Conservation (phyloP, 2,113 vertebrate genomes). For the Phaethornis superciliosus region DNA sequence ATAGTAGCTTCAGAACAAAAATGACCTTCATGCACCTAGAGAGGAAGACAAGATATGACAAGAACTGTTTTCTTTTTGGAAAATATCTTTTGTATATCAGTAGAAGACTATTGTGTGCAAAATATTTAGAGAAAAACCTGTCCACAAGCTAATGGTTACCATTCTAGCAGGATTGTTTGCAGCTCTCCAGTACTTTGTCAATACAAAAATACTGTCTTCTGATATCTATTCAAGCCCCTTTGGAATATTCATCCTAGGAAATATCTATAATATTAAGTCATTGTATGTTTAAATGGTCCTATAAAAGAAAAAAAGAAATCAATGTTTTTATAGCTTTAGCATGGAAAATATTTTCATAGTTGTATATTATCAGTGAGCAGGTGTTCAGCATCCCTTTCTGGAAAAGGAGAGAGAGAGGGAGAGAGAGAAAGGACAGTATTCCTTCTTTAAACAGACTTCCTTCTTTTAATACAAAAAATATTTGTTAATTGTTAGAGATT, state of each 20-base stretch:
- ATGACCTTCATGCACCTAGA: constrained; percentile 58
- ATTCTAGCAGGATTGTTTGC: not conserved
- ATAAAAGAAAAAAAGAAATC: not conserved
- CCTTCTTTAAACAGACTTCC: not conserved
- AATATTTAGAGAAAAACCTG: not conserved
- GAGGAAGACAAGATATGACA: constrained; percentile 44
- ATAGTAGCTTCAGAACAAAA: constrained; percentile 71
- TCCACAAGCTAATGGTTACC: not conserved
- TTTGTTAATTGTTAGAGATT: not conserved
- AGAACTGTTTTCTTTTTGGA: not conserved
- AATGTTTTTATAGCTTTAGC: not conserved
- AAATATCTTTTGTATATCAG: not conserved
- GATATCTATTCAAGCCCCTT: not conserved
- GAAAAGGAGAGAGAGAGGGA: not conserved
- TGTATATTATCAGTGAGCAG: not conserved
- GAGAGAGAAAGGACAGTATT: not conserved
- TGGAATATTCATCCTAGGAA: not conserved
- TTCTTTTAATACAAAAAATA: not conserved
- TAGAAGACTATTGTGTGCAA: not conserved
- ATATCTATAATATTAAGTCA: not conserved
- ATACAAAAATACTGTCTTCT: not conserved
- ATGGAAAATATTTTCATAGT: not conserved
- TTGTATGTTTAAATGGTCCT: not conserved
- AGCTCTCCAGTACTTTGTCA: not conserved
- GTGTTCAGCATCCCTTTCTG: not conserved